Evolutionary conservation across 2,797 vertebrate species (phyloP), one percentile per base, ranked within the genome.

Genomic region (Myioborus miniatus): DNA sequence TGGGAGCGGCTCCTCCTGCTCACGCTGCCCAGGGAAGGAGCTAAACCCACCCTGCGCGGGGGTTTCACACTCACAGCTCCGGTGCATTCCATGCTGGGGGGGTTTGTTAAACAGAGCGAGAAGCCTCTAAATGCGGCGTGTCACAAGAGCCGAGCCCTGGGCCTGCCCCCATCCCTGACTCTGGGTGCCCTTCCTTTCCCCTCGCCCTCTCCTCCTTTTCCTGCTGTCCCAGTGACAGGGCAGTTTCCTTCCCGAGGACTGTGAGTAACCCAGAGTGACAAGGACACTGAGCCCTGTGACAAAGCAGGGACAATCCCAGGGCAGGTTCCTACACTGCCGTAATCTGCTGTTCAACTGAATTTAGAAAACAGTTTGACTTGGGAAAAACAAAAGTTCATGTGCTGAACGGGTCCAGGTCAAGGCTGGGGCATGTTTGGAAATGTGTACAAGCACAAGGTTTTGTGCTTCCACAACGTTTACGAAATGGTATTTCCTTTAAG

Each of bases 61-160:
- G 5, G 3, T 19, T 58, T 62, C 32, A 3, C 8, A 0, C 39
- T 44, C 32, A 0, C 0, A 1, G 17, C 29, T n/a, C 4, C 27
- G 19, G 3, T 13, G 65, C 15, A 26, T 46, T 9, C 5, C 18
- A 1, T 4, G 27, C 32, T 15, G 43, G 8, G 15, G 15, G 26
- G 21, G 29, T 14, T 74, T 19, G 8, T 65, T 10, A 10, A 58
- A 12, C 11, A 37, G 44, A 67, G 26, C 23, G n/a, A 15, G 39
- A 39, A 50, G 13, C 19, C 36, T 47, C 14, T 18, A 15, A 23
- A 17, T 3, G 19, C 4, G 8, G 19, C 7, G 53, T 53, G 78
- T n/a, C 27, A 6, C 34, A 26, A 18, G 34, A 37, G n/a, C 34
- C 27, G 49, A 84, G 76, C 79, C 2, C 3, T 3, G 39, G 32